These are phyloP conservation scores for Gobio gobio DNA, from an alignment of 2,113 vertebrate species.

Conservation along the genomic window DNA sequence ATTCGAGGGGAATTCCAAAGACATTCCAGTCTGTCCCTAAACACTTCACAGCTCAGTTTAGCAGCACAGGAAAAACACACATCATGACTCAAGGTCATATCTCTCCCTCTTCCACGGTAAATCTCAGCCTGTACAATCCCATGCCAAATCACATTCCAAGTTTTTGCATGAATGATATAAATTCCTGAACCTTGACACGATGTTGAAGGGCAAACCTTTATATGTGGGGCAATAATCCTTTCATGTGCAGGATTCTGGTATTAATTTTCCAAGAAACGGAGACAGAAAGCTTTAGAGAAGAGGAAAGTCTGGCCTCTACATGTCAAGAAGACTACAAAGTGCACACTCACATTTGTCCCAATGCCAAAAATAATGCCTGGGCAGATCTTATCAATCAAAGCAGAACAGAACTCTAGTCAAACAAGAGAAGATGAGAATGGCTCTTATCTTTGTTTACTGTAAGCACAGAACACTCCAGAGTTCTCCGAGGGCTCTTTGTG, in stretches of 20 bases:
- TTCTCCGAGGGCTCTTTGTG: neutral
- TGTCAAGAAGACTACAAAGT: slow-evolving; percentile 34
- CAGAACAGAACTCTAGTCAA: slow-evolving; percentile 33
- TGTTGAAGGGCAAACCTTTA: neutral
- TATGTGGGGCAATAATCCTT: neutral
- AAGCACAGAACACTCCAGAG: neutral
- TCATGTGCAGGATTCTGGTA: slow-evolving; percentile 25
- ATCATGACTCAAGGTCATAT: slow-evolving; percentile 22
- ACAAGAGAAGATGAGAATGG: slow-evolving; percentile 21
- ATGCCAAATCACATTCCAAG: slow-evolving; percentile 7
- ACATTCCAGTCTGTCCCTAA: slow-evolving; percentile 24
- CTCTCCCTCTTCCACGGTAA: slow-evolving; percentile 2
- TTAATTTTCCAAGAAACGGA: slow-evolving; percentile 11
- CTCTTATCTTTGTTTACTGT: slow-evolving; percentile 43
- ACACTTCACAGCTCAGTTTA: slow-evolving; percentile 24
- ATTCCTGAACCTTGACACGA: slow-evolving; percentile 21
- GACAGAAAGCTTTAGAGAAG: neutral
- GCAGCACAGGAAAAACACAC: neutral
- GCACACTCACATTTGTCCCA: slow-evolving; percentile 22
- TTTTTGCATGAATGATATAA: slow-evolving; percentile 19
- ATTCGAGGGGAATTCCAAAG: slow-evolving; percentile 42
- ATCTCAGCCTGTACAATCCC: slow-evolving; percentile 6
- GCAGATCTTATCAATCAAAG: slow-evolving; percentile 50
- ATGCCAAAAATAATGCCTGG: slow-evolving; percentile 37
- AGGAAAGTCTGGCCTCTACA: neutral